Conservation (phyloP, 2,797 vertebrate genomes). For the Australoheros facetus region DNA sequence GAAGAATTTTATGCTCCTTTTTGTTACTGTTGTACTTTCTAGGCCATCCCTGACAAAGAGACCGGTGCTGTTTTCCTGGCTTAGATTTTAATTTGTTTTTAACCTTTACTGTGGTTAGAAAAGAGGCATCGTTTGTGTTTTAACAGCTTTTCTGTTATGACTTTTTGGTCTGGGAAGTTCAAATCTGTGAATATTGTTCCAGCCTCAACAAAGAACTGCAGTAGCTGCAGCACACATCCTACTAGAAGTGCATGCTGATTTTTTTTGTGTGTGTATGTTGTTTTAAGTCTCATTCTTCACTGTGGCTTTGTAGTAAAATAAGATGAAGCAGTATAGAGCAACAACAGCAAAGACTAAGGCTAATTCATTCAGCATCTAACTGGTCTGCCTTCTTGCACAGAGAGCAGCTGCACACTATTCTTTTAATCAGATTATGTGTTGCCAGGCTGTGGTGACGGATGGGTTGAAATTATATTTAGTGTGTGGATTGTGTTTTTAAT, state of each 20-base stretch:
- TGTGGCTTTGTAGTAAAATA: background rate
- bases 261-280: background rate
- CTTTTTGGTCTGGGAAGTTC: background rate
- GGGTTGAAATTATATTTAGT: conserved; percentile 1
- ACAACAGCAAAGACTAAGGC: background rate
- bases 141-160: background rate
- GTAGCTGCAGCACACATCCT: background rate
- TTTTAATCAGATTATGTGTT: background rate
- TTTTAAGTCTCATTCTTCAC: background rate
- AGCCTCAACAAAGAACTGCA: background rate
- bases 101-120: background rate
- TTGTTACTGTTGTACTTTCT: background rate
- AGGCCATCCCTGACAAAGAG: background rate
- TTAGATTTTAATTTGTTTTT: background rate
- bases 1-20: background rate
- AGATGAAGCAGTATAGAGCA: background rate
- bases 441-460: background rate
- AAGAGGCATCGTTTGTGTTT: background rate
- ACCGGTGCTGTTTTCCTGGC: background rate
- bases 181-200: background rate
- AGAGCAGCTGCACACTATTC: conserved; percentile 6
- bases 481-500: background rate
- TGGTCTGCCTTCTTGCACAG: background rate
- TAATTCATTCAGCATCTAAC: background rate
- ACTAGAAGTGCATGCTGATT: background rate